These are phyloP conservation scores for Mimachlamys varia DNA, from an alignment of 2,888 invertebrate genomes.

Conservation along the genomic window DNA sequence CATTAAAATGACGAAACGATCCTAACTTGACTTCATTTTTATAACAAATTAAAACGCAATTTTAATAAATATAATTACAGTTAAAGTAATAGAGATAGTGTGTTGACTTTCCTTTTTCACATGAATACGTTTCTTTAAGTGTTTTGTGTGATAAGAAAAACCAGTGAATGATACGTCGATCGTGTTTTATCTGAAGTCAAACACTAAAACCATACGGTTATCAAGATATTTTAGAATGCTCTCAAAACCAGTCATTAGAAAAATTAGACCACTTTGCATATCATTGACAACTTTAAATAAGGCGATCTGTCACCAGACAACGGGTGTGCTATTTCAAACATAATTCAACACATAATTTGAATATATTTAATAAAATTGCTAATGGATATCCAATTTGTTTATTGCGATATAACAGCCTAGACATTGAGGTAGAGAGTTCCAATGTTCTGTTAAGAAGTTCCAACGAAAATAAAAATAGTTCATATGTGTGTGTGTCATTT, in stretches of 20 bases:
- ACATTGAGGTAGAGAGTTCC: no score
- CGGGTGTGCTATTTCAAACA: conserved; percentile 25
- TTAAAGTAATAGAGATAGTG: neutral
- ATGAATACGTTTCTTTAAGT: neutral
- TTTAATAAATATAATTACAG: neutral
- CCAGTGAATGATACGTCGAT: neutral
- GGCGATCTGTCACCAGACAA: neutral
- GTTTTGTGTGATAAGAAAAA: conserved; percentile 23
- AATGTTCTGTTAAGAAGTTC: no score
- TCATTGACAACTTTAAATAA: conserved; percentile 9
- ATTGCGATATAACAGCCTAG: neutral
- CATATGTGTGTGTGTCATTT: no score
- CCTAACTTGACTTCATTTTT: neutral
- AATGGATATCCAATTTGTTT: conserved; percentile 6
- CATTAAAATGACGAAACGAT: neutral
- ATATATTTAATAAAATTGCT: neutral
- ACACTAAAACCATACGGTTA: neutral
- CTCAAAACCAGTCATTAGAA: conserved; percentile 15
- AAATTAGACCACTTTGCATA: conserved; percentile 17
- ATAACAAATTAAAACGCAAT: neutral
- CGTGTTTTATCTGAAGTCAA: neutral
- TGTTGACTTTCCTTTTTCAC: neutral
- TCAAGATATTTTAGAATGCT: neutral
- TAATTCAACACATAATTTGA: neutral
- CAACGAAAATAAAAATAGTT: no score